Conservation (phyloP, 2,113 vertebrate genomes). For the Nerophis ophidion region DNA sequence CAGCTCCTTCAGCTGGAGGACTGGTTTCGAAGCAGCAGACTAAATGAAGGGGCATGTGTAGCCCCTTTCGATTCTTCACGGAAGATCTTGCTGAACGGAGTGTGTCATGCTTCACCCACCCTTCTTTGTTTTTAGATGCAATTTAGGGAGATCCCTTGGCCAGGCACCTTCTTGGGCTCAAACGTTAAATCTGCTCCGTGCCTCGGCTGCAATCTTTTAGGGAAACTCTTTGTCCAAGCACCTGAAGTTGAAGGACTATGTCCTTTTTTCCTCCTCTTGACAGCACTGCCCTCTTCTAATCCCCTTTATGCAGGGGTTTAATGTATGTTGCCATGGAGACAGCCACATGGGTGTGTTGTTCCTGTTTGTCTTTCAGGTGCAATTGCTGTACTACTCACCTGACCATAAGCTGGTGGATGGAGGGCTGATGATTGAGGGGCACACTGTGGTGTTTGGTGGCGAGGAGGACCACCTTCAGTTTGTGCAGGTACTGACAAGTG, state of each 20-base stretch:
- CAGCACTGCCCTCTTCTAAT: background rate
- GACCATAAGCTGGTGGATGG: constrained; percentile 99
- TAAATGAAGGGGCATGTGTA: constrained; percentile 1
- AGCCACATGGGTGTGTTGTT: constrained; percentile 98
- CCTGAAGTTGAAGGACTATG: constrained; percentile 31
- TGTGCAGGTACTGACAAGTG: constrained; percentile 90
- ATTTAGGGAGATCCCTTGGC: constrained; percentile 21
- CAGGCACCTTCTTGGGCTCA: constrained; percentile 26
- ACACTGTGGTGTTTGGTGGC: constrained; percentile 96
- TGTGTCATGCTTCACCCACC: constrained; percentile 38
- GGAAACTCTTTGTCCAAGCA: constrained; percentile 34
- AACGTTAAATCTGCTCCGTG: constrained; percentile 28
- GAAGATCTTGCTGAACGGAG: constrained; percentile 61
- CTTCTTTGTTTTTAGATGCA: constrained; percentile 50
- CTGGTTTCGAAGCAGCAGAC: constrained; percentile 40
- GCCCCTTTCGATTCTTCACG: constrained; percentile 29
- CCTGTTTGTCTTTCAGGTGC: constrained; percentile 98
- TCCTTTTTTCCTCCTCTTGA: constrained; percentile 1
- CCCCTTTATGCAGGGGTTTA: constrained; percentile 41
- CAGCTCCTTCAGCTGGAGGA: constrained; percentile 36
- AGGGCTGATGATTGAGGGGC: constrained; percentile 91
- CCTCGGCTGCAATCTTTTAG: constrained; percentile 35
- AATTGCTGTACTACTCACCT: constrained; percentile 99
- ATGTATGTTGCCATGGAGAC: constrained; percentile 79
- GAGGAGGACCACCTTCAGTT: constrained; percentile 99